Percentiles rank a stretch among this genome's conserved stretches.
Conservation (phyloP, 2,113 vertebrate genomes). For the Microtus richardsoni region DNA sequence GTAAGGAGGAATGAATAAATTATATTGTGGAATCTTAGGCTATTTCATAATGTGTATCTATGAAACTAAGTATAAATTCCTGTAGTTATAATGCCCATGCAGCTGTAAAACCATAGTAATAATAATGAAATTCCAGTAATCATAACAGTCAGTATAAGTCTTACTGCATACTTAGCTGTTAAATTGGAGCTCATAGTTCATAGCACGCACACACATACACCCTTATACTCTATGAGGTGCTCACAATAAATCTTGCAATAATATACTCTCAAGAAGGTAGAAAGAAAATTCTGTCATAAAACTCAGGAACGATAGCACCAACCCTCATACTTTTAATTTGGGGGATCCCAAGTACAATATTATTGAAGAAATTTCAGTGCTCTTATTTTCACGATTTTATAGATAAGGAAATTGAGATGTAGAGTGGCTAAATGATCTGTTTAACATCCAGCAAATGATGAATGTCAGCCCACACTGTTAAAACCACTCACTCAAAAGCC, state of each 20-base stretch:
- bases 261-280: neutral
- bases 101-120: neutral
- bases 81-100: neutral
- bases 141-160: neutral
- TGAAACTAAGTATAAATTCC: constrained; percentile 3
- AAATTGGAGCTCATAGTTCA: neutral
- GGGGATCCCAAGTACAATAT: neutral
- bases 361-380: neutral
- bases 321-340: neutral
- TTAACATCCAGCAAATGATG: constrained; percentile 7
- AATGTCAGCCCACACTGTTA: neutral
- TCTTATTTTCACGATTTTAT: constrained; percentile 33
- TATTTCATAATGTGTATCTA: neutral
- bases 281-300: neutral
- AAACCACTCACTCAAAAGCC: neutral
- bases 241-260: constrained; percentile 10
- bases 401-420: neutral
- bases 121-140: constrained; percentile 21
- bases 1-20: constrained; percentile 5
- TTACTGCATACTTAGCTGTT: neutral
- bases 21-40: neutral
- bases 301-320: neutral
- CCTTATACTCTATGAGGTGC: neutral
- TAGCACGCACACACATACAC: neutral
- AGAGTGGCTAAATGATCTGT: neutral